Evolutionary conservation across 2,888 invertebrate genomes (phyloP), one percentile per base, ranked within the genome.

Genomic region (Macaria liturata): DNA sequence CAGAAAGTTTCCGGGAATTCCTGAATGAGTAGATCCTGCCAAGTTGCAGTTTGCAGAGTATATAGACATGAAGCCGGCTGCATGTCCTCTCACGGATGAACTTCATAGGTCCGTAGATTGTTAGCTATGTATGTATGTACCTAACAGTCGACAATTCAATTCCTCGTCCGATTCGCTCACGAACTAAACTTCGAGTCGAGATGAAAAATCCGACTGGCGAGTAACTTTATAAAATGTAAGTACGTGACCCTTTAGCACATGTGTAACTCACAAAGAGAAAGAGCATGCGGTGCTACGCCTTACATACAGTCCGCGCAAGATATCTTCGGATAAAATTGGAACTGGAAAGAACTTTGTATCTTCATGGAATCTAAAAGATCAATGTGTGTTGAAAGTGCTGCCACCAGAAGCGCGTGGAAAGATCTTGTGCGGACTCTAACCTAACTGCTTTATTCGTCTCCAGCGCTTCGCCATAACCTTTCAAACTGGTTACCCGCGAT

Each of bases 181-280:
- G 46, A 47, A 43, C 47, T 46, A 31, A 49, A 58, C 5, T 58
- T 46, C 30, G 46, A 53, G 43, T 48, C 43, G 34, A 49, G 46
- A 46, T 53, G 53, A 58, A 49, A 54, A 54, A 58, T 58, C 53
- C 9, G 49, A 49, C 49, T 45, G 34, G 20, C 4, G 34, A 5
- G 31, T 43, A 59, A 49, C 47, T 54, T 59, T 50, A 43, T 46
- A 53, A 56, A 56, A 52, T 49, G 59, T 48, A 42, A 43, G 51
- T 46, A 60, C 52, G 59, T 60, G 59, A 52, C 46, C 43, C 39
- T 60, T 60, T 46, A 48, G 39, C 53, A 49, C 57, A 48, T 42
- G 37, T 54, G 30, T 45, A 51, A 44, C 34, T 46, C 34, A 54
- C 50, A 59, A 59, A 59, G 54, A 32, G 46, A 39, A 58, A 50